Conservation (phyloP, 2,113 vertebrate genomes). For the Oreocharis arfaki region DNA sequence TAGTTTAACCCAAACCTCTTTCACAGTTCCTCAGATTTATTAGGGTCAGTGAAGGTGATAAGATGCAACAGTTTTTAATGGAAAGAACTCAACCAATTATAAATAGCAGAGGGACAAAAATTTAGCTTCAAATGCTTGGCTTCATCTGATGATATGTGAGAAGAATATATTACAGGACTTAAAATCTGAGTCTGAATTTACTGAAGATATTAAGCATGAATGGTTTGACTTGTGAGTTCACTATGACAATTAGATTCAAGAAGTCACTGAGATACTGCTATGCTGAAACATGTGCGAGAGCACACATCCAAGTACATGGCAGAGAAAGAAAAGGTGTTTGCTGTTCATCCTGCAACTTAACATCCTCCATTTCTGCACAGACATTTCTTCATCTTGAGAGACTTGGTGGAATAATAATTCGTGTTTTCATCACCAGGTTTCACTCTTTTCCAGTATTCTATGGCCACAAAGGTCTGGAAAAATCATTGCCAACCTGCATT, state of each 20-base stretch:
- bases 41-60: not conserved
- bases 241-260: not conserved
- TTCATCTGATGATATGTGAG: not conserved
- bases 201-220: not conserved
- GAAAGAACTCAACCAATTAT: not conserved
- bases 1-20: not conserved
- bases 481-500: not conserved
- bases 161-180: not conserved
- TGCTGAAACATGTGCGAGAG: not conserved
- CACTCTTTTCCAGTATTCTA: not conserved
- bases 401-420: not conserved
- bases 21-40: not conserved
- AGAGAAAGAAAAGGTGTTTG: not conserved
- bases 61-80: not conserved
- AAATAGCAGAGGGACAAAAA: not conserved
- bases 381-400: not conserved
- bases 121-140: not conserved
- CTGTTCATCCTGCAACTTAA: not conserved
- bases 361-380: not conserved
- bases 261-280: not conserved
- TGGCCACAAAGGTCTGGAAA: not conserved
- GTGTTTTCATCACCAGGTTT: not conserved
- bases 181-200: not conserved
- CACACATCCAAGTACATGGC: fast-evolving
- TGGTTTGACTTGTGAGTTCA: not conserved